These are phyloP conservation scores for Thelaira solivaga DNA, from an alignment of 2,888 invertebrate genomes.

Conservation along the genomic window DNA sequence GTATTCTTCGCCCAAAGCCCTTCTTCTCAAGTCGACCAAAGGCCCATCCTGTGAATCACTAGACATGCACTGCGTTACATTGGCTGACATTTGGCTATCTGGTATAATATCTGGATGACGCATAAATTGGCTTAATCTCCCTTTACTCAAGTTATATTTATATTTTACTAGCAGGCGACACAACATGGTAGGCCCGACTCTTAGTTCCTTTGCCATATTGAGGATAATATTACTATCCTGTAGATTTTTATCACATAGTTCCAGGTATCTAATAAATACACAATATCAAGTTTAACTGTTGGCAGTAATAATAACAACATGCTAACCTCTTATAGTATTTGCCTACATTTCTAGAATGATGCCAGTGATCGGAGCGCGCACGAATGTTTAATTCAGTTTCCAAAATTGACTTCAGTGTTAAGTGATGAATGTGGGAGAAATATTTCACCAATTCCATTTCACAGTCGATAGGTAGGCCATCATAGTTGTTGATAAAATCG, in stretches of 20 bases:
- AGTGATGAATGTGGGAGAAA: conserved; percentile 79
- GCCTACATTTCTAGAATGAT: conserved; percentile 79
- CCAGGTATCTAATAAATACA: conserved; percentile 66
- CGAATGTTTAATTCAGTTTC: conserved; percentile 82
- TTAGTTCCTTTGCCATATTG: conserved; percentile 68
- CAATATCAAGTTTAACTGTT: neutral
- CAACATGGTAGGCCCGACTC: conserved; percentile 71
- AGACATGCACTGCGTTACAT: conserved; percentile 82
- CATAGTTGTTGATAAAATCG: conserved; percentile 79
- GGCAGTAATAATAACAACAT: too few relatives aligned
- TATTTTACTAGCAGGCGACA: conserved; percentile 72
- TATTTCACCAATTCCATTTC: conserved; percentile 79
- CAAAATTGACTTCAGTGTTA: conserved; percentile 84
- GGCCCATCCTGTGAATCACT: conserved; percentile 92
- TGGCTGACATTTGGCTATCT: conserved; percentile 71
- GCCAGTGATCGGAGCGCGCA: conserved; percentile 82
- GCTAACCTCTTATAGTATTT: neutral
- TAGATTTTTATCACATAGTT: conserved; percentile 39
- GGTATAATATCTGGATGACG: conserved; percentile 73
- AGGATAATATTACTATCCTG: conserved; percentile 66
- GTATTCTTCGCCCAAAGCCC: conserved; percentile 90
- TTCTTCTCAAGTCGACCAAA: conserved; percentile 86
- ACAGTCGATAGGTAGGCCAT: conserved; percentile 80
- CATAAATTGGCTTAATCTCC: conserved; percentile 69
- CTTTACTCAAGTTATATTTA: conserved; percentile 70